These are phyloP conservation scores for Spea multiplicata DNA, from an alignment of 2,113 vertebrate genomes.

Conservation along the genomic window DNA sequence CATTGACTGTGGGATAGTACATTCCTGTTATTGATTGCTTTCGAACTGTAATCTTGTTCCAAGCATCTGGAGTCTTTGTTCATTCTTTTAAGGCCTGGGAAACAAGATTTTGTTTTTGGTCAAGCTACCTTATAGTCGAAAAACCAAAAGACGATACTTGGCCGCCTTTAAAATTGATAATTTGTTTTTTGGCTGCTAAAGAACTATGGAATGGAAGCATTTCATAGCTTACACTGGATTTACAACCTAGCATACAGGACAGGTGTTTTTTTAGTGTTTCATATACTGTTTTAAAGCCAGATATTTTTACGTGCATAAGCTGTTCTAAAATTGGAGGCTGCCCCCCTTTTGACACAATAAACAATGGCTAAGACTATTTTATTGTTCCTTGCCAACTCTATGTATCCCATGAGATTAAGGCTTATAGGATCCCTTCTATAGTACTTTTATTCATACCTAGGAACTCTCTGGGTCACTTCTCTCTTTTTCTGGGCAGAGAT, in stretches of 20 bases:
- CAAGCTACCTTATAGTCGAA: background rate
- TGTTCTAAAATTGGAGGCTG: no score
- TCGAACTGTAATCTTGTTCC: slow-evolving; percentile 2
- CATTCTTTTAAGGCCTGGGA: slow-evolving; percentile 13
- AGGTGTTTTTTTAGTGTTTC: background rate
- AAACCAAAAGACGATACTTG: background rate
- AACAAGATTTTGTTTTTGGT: background rate
- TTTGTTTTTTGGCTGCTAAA: background rate
- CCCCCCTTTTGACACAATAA: no score
- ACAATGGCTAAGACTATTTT: no score
- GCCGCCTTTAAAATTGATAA: background rate
- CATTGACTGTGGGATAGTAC: background rate
- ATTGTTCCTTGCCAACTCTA: no score
- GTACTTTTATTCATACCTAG: no score
- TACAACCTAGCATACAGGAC: background rate
- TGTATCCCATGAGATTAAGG: no score
- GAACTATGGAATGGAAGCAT: background rate
- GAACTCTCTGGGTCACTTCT: no score
- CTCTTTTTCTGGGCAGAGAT: no score
- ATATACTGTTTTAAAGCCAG: no score
- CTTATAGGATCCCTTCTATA: no score
- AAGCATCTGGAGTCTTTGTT: slow-evolving; percentile 25
- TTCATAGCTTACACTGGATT: background rate
- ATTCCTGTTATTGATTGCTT: slow-evolving; percentile 11
- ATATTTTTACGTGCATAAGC: no score